A percentile compares a stretch with the other conserved stretches of the same genome.
Conservation (phyloP, 2,888 invertebrate genomes). For the Rhaphigaster nebulosa region DNA sequence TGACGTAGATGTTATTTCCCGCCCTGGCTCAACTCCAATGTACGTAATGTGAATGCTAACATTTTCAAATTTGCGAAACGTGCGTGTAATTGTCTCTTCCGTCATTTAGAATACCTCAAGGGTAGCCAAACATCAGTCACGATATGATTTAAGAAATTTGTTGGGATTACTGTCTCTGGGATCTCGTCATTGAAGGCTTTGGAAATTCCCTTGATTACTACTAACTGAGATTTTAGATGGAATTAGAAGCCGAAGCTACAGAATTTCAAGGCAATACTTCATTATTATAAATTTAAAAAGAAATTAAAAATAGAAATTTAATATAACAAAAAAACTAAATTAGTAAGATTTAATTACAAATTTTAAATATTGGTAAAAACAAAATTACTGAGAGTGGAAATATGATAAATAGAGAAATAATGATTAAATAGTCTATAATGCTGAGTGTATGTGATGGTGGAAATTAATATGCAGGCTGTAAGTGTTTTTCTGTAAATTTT, state of each 20-base stretch:
- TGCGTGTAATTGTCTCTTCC: background rate
- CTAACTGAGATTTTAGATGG: background rate
- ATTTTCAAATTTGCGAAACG: background rate
- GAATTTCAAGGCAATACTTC: no score
- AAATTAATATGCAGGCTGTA: no score
- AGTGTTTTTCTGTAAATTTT: no score
- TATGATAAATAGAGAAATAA: no score
- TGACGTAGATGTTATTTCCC: conserved; percentile 7
- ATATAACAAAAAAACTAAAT: no score
- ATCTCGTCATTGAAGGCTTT: background rate
- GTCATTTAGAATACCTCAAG: conserved; percentile 13
- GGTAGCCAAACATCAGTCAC: background rate
- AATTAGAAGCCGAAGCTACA: background rate
- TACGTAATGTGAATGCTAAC: conserved; percentile 26
- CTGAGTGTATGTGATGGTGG: no score
- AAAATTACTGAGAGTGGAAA: no score
- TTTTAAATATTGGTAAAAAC: no score
- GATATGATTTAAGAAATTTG: background rate
- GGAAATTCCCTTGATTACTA: background rate
- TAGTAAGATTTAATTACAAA: no score
- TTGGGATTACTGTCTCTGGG: background rate
- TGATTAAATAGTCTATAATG: no score
- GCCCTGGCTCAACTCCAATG: background rate
- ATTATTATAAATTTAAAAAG: no score
- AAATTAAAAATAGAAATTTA: no score